A percentile compares a stretch with the other conserved stretches of the same genome.
Evolutionary conservation across 2,113 vertebrate genomes (phyloP).

Genomic region (Macaca mulatta): DNA sequence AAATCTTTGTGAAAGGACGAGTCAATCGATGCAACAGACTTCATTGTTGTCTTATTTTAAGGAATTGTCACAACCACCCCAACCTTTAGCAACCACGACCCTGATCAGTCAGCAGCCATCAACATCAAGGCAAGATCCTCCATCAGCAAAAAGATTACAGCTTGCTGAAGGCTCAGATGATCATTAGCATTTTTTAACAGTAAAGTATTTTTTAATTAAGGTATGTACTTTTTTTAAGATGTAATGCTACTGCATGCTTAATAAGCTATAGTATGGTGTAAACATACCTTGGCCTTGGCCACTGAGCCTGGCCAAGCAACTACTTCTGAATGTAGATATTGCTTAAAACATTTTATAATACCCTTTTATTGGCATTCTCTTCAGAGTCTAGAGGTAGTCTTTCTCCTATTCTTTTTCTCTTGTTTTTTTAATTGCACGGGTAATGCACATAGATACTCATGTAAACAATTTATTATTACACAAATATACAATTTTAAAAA

Average conservation of each 20-base stretch:
- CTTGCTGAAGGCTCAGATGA: neutral
- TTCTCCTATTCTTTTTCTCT: neutral
- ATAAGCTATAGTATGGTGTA: neutral
- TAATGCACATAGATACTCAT: neutral
- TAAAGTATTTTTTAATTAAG: neutral
- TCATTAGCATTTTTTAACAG: neutral
- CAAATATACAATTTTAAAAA: neutral
- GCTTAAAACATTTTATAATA: neutral
- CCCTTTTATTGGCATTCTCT: neutral
- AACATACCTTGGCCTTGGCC: neutral
- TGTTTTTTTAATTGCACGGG: slow-evolving; percentile 23
- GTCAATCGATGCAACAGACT: neutral
- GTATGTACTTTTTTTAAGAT: neutral
- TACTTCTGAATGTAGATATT: neutral
- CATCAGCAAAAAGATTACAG: neutral
- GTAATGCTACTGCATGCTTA: neutral
- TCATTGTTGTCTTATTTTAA: neutral
- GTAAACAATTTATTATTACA: slow-evolving; percentile 6
- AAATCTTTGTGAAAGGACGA: neutral
- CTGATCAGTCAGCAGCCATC: neutral
- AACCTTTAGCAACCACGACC: neutral
- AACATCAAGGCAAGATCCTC: neutral
- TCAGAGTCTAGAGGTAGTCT: neutral
- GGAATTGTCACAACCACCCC: neutral
- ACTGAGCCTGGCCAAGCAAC: neutral